phyloP scores from a whole-genome alignment of 2,797 vertebrate species.

The Rhadinocentrus ornatus region DNA sequence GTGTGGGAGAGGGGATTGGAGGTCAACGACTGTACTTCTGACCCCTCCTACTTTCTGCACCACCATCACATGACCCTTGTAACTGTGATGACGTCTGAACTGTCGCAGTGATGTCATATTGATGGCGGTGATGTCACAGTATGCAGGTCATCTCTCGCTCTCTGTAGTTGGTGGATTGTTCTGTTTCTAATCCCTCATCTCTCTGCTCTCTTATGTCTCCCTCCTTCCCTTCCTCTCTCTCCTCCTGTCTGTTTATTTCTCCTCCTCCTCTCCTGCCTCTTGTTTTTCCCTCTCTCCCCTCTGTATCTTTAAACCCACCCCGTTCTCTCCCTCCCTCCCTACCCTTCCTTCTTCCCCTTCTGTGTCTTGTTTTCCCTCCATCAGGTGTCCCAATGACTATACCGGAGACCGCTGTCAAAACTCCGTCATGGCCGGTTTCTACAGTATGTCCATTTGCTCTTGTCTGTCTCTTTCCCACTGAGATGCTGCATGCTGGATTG shows the following conservation, averaged over 20 bases:
- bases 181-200: constrained; percentile 87
- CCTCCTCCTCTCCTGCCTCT: constrained; percentile 41
- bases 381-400: constrained; percentile 99
- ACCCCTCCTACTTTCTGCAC: constrained; percentile 42
- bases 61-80: constrained; percentile 61
- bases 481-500: constrained; percentile 71
- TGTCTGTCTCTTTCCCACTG: constrained; percentile 78
- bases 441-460: constrained; percentile 97
- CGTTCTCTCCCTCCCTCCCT: neutral
- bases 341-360: constrained; percentile 78
- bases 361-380: constrained; percentile 92
- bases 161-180: constrained; percentile 74
- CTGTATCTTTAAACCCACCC: constrained; percentile 48
- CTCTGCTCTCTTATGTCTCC: constrained; percentile 85
- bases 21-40: constrained; percentile 32
- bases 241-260: constrained; percentile 31
- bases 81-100: constrained; percentile 59
- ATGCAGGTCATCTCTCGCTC: constrained; percentile 66
- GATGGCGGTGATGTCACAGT: constrained; percentile 73
- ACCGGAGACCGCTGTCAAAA: constrained; percentile 99
- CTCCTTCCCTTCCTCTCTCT: constrained; percentile 42
- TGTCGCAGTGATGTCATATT: constrained; percentile 67
- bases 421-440: constrained; percentile 99
- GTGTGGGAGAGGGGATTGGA: constrained; percentile 25
- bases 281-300: constrained; percentile 53